Percentiles rank a stretch among this genome's conserved stretches.
These are phyloP conservation scores for Gymnocheta viridis DNA, from an alignment of 2,888 invertebrate genomes.

Conservation along the genomic window DNA sequence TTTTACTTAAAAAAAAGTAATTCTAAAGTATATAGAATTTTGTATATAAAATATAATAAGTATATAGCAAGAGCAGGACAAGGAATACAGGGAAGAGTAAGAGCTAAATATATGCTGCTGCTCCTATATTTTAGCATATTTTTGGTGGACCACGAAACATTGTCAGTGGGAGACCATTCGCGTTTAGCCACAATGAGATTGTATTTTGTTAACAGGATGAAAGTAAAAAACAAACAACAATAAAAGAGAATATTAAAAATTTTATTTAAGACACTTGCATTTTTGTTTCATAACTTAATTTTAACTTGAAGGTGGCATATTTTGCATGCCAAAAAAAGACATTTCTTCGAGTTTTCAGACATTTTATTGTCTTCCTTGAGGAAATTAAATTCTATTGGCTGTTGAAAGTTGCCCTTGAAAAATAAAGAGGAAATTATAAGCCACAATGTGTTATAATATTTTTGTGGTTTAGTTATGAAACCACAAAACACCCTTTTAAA, in stretches of 20 bases:
- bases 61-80: not conserved
- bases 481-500: conserved; percentile 71
- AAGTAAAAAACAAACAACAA: conserved; percentile 24
- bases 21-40: conserved; percentile 1
- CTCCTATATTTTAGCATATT: conserved; percentile 69
- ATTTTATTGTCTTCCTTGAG: conserved; percentile 20
- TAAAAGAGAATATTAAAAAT: conserved; percentile 26
- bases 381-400: conserved; percentile 30
- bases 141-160: conserved; percentile 74
- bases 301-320: not conserved
- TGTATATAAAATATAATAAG: conserved; percentile 30
- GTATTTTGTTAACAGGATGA: conserved; percentile 67
- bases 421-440: conserved; percentile 62
- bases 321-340: not conserved
- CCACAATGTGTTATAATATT: conserved; percentile 79
- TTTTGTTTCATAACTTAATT: not conserved
- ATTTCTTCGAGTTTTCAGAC: conserved; percentile 29
- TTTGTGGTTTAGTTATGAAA: conserved; percentile 79
- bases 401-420: not conserved
- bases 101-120: conserved; percentile 23
- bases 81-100: not conserved
- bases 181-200: conserved; percentile 73
- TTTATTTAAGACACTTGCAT: not conserved
- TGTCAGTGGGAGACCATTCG: conserved; percentile 74
- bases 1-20: not conserved